phyloP scores from a whole-genome alignment of 1,140 invertebrate species.

The Holcopasites calliopsidis region DNA sequence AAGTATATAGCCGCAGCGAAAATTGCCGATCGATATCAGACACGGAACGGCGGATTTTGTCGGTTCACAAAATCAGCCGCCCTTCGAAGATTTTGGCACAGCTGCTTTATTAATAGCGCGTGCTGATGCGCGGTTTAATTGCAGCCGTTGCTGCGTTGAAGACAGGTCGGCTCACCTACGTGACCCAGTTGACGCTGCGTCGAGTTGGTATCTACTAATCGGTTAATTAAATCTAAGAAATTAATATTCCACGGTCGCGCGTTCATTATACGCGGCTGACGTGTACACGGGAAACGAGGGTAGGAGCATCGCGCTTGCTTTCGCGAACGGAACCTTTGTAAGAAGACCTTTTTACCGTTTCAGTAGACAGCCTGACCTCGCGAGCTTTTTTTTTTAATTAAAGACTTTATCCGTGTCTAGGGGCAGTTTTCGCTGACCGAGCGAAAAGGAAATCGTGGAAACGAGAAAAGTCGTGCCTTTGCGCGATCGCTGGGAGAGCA shows the following conservation, averaged over 20 bases:
- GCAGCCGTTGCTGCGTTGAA: constrained; percentile 63
- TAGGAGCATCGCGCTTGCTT: constrained; percentile 69
- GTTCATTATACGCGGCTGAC: constrained; percentile 51
- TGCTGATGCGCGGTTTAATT: constrained; percentile 34
- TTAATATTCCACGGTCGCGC: constrained; percentile 71
- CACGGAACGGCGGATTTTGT: not conserved
- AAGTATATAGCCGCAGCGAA: not conserved
- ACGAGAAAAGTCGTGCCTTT: no score
- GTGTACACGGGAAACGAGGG: constrained; percentile 61
- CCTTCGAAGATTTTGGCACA: constrained; percentile 40
- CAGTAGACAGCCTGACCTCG: not conserved
- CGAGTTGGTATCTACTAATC: constrained; percentile 73
- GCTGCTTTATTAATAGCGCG: not conserved
- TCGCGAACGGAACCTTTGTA: constrained; percentile 36
- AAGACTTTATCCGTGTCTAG: no score
- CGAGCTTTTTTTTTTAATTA: no score
- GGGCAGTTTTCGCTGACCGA: no score
- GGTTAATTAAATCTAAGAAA: constrained; percentile 77
- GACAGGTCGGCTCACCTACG: constrained; percentile 70
- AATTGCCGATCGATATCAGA: constrained; percentile 24
- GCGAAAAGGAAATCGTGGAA: no score
- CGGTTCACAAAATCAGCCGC: constrained; percentile 17
- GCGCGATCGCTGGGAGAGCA: no score
- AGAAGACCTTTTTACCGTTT: not conserved
- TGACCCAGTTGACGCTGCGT: constrained; percentile 70